Percentiles rank a stretch among this genome's conserved stretches.
Conservation (phyloP, 1,140 invertebrate species). For the Colletes latitarsis region DNA sequence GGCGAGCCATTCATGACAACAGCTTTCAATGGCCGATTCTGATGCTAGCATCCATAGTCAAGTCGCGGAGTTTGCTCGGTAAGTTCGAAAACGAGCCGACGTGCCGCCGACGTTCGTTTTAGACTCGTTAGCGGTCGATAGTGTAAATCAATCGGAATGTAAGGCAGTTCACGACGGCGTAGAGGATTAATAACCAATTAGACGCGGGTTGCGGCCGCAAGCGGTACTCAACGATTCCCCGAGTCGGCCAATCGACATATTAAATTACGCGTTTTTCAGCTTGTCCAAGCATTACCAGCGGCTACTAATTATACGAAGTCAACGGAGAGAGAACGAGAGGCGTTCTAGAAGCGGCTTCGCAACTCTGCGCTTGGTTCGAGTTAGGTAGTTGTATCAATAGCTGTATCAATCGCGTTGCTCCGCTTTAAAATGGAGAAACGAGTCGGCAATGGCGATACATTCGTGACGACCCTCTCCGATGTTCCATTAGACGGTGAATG, state of each 20-base stretch:
- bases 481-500: constrained; percentile 51
- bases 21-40: constrained; percentile 11
- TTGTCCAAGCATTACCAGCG: neutral
- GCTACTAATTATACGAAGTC: constrained; percentile 44
- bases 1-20: neutral
- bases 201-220: neutral
- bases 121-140: constrained; percentile 24
- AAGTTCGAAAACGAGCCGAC: neutral
- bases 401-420: constrained; percentile 4
- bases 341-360: no score
- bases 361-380: no score
- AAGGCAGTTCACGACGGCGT: neutral
- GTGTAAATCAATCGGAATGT: constrained; percentile 44
- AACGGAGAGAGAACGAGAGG: neutral
- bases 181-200: constrained; percentile 48
- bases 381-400: neutral
- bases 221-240: neutral
- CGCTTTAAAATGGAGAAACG: constrained; percentile 7
- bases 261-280: constrained; percentile 38
- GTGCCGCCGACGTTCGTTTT: constrained; percentile 2
- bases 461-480: neutral
- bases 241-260: constrained; percentile 5
- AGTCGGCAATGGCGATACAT: neutral
- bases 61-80: neutral
- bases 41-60: neutral